Evolutionary conservation across 2,888 invertebrate species (phyloP), one percentile per base, ranked within the genome.

Genomic region (Meteorus colon): DNA sequence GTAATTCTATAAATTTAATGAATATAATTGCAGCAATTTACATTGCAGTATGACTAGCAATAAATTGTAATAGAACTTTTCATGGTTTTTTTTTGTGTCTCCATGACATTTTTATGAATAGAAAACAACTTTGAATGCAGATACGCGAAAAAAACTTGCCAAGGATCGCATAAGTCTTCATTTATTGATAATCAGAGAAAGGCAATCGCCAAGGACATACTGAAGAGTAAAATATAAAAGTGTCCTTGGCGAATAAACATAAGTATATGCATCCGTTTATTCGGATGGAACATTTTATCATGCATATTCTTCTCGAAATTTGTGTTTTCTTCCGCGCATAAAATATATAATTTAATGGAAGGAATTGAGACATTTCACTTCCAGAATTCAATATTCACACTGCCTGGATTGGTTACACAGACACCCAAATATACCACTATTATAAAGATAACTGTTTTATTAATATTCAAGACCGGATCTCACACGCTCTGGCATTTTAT

Each of bases 151-250:
- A 71, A 74, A 70, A 51, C 34, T 75, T 1, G 34, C 12, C 74
- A 65, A 75, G 75, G 75, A 70, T 65, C 55, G n/a, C 48, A 55
- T 19, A 27, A 24, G 14, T 48, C 59, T 60, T 45, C 51, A 34
- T 66, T 72, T 66, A 75, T 72, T 73, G 73, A 27, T 68, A 76
- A 76, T 76, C 66, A 68, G 68, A 48, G 72, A 74, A 68, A 75
- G 72, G 72, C 31, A 55, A 65, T 73, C 19, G 41, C 29, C 51
- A 73, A 73, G 65, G 72, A 73, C 65, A 63, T 73, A 5, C 14
- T 27, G 16, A 27, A 51, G 24, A 41, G 5, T 55, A 68, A 68
- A 31, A 48, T 48, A 31, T 34, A 12, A 37, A 31, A 6, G 51
- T 48, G 48, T 45, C 51, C 68, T n/a, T 68, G 68, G 55, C 29